These are phyloP conservation scores for Muscicapa comitata DNA, from an alignment of 2,797 vertebrate species.

Conservation along the genomic window DNA sequence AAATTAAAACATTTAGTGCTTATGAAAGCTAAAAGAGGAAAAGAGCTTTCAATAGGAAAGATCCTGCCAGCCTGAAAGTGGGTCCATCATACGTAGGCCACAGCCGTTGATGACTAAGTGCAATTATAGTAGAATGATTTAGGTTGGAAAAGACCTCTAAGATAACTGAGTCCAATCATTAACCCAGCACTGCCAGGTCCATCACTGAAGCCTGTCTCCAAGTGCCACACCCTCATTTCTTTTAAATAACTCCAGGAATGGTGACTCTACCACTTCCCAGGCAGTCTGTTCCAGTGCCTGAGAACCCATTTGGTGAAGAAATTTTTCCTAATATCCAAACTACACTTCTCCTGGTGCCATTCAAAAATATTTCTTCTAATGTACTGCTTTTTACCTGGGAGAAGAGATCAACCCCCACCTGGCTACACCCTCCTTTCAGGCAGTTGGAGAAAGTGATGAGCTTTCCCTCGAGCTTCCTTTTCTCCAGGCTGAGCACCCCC, in stretches of 20 bases:
- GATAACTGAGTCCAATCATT: not conserved
- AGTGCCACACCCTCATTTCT: not conserved
- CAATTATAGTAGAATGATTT: not conserved
- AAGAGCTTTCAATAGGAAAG: not conserved
- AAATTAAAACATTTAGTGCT: not conserved
- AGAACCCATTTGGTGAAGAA: not conserved
- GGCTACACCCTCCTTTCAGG: not conserved
- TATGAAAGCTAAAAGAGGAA: not conserved
- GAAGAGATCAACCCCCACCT: fast-evolving
- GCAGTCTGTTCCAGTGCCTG: not conserved
- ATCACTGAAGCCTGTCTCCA: not conserved
- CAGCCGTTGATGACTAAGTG: not conserved
- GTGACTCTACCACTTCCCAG: not conserved
- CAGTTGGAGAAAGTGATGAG: not conserved
- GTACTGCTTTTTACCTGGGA: not conserved
- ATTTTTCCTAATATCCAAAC: not conserved
- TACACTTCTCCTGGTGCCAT: not conserved
- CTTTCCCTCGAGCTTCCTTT: not conserved
- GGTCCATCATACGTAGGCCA: not conserved
- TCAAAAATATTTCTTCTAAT: not conserved
- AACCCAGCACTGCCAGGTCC: not conserved
- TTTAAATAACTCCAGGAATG: not conserved
- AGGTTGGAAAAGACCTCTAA: not conserved
- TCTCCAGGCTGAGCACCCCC: fast-evolving
- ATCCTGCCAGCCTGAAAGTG: not conserved